Evolutionary conservation across 2,113 vertebrate species (phyloP).

Genomic region (Bucco capensis): DNA sequence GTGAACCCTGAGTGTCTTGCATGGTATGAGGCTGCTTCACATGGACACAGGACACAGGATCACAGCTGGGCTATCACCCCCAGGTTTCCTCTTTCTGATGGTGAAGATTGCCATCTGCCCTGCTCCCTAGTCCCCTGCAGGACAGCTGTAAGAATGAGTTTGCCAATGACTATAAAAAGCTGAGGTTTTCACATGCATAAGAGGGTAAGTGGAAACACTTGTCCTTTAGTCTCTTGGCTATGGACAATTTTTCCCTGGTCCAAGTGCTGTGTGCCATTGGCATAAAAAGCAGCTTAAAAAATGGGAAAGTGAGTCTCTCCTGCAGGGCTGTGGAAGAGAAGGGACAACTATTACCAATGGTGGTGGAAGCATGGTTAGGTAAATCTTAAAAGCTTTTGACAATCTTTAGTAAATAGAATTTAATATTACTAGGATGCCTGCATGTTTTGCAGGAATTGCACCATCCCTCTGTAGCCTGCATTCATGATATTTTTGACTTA

Average conservation of each 20-base stretch:
- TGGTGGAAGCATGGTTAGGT: background rate
- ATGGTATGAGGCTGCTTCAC: background rate
- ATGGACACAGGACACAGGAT: accelerated
- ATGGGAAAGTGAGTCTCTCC: background rate
- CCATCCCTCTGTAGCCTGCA: background rate
- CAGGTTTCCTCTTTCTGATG: background rate
- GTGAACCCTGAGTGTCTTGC: background rate
- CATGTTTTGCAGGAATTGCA: background rate
- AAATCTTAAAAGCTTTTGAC: background rate
- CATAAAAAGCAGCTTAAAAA: background rate
- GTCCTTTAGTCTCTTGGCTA: background rate
- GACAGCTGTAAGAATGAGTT: background rate
- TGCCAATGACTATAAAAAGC: background rate
- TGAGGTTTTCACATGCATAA: background rate
- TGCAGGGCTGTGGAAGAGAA: background rate
- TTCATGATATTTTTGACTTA: background rate
- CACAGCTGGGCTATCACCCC: background rate
- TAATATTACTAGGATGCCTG: background rate
- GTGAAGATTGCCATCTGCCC: background rate
- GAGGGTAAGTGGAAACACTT: background rate
- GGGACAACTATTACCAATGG: background rate
- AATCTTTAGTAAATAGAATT: background rate
- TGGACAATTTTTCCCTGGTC: background rate
- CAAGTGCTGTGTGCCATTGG: background rate
- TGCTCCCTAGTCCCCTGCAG: background rate